phyloP scores from a whole-genome alignment of 2,113 vertebrate species.

The Notothenia coriiceps region DNA sequence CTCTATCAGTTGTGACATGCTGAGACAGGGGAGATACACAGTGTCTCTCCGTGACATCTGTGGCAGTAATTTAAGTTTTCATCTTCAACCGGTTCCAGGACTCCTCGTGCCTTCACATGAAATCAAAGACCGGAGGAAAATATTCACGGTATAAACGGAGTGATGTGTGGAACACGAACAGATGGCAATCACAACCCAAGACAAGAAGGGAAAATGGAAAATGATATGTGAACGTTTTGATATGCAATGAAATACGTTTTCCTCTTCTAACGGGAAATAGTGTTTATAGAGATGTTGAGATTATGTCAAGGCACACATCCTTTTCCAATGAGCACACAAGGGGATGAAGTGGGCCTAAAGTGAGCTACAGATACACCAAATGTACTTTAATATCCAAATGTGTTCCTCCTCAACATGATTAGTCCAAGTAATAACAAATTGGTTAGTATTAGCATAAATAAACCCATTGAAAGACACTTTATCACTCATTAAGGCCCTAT shows the following conservation, averaged over 20 bases:
- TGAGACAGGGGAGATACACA: conserved; percentile 34
- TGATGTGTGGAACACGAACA: conserved; percentile 59
- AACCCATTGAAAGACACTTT: too few species aligned
- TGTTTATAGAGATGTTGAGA: conserved; percentile 66
- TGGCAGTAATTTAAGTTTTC: conserved; percentile 63
- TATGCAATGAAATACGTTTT: conserved; percentile 14
- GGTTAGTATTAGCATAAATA: too few species aligned
- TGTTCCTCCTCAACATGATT: too few species aligned
- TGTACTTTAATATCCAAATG: too few species aligned
- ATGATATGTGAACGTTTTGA: conserved; percentile 41
- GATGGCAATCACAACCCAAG: conserved; percentile 36
- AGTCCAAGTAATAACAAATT: too few species aligned
- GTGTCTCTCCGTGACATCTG: conserved; percentile 59
- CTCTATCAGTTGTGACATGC: conserved; percentile 42
- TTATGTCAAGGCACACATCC: conserved; percentile 65
- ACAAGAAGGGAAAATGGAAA: conserved; percentile 21
- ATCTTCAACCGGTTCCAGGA: conserved; percentile 48
- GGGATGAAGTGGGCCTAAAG: conserved; percentile 48
- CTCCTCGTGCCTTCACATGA: conserved; percentile 45
- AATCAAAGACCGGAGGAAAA: conserved; percentile 48
- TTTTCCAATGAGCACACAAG: conserved; percentile 53
- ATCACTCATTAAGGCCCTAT: too few species aligned
- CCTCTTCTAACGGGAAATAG: conserved; percentile 58
- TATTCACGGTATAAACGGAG: conserved; percentile 62
- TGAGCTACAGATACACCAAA: too few species aligned